phyloP scores from a whole-genome alignment of 2,888 invertebrate species.

The Hydropsyche betteni region DNA sequence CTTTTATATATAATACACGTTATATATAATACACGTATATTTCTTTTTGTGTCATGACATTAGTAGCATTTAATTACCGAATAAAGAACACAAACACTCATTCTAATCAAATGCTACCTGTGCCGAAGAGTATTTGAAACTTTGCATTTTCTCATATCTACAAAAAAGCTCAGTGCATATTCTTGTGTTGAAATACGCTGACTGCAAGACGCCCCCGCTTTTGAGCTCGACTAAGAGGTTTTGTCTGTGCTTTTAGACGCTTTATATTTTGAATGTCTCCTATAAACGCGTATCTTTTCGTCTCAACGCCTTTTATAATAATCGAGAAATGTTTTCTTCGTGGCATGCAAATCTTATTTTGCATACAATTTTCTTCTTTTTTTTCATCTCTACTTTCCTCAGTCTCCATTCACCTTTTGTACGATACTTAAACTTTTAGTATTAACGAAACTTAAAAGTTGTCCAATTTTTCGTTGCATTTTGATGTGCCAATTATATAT shows the following conservation, averaged over 20 bases:
- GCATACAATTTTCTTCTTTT: slow-evolving; percentile 28
- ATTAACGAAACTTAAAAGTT: neutral
- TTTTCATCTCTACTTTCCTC: neutral
- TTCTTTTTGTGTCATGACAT: neutral
- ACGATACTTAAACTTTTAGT: neutral
- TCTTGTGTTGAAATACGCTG: neutral
- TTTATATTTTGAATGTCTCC: slow-evolving; percentile 49
- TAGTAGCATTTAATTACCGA: neutral
- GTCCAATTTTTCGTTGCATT: too few relatives aligned
- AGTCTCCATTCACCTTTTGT: slow-evolving; percentile 14
- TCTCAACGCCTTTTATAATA: slow-evolving; percentile 51
- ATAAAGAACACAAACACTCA: neutral
- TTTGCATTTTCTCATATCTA: too few relatives aligned
- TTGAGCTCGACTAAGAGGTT: slow-evolving; percentile 39
- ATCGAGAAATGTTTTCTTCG: slow-evolving; percentile 45
- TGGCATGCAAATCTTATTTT: slow-evolving; percentile 38
- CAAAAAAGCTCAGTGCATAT: neutral
- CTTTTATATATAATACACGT: neutral
- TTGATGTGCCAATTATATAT: too few relatives aligned
- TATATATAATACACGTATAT: neutral
- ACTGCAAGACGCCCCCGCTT: slow-evolving; percentile 14
- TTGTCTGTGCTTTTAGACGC: slow-evolving; percentile 38
- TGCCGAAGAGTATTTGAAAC: too few relatives aligned
- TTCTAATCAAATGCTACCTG: neutral
- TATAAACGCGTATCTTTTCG: slow-evolving; percentile 52